Base-by-base conservation (phyloP, 2,797 vertebrate genomes). In the Chelmon rostratus region DNA sequence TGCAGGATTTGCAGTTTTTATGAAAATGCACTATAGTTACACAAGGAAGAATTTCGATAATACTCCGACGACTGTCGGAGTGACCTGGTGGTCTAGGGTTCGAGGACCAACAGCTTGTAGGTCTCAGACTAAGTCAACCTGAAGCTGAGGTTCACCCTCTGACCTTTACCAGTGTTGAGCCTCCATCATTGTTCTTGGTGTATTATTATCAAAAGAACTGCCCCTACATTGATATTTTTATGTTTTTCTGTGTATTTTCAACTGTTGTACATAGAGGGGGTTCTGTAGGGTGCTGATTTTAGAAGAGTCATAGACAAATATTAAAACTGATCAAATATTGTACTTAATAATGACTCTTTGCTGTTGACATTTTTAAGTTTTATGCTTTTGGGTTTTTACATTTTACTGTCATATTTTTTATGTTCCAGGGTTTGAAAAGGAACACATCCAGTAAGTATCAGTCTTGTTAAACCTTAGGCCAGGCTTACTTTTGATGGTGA, bases 371-470 rank as follows among this genome's bases (percentile, higher is more conserved):
- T 25, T 0, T 37, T 19, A 10, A 8, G 3, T 28, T 57, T 79
- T 31, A 3, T 85, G 44, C 61, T 21, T 73, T 62, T 81, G 49
- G 0, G n/a, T 38, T 79, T 82, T 89, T 75, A 82, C 8, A 63
- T 83, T 73, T 71, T 71, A 49, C 0, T 75, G 8, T 82, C 5
- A 11, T 86, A 68, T 83, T 72, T 79, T 78, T 92, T 13, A 4
- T 11, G 86, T 97, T 96, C 81, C 95, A 99, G 98, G 98, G 97
- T 82, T 94, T 97, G 93, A 98, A 98, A 94, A 97, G 97, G 93
- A 97, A 98, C 93, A 93, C 96, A 91, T 97, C 97, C 89, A 95
- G 98, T 99, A 93, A 98, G 98, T 98, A 95, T 91, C 44, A 25
- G 28, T 58, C 25, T 4, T 44, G 4, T 46, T 59, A 6, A 49